Percentiles rank a stretch among this genome's conserved stretches.
These are phyloP conservation scores for Perca fluviatilis DNA, from an alignment of 2,113 vertebrate genomes.

Conservation along the genomic window DNA sequence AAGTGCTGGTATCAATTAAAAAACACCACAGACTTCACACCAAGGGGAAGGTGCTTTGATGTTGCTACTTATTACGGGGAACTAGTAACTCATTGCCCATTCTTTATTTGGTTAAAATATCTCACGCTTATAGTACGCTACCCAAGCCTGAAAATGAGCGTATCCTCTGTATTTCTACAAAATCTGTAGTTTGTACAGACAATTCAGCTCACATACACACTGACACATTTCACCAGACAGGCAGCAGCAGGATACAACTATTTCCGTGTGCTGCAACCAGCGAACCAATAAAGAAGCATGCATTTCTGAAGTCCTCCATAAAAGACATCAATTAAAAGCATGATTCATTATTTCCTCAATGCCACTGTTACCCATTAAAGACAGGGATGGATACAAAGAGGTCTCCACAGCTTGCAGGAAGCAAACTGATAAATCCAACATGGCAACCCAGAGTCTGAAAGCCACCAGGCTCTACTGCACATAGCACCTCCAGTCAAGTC, in stretches of 20 bases:
- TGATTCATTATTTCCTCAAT: slow-evolving; percentile 83
- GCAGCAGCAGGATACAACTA: slow-evolving; percentile 50
- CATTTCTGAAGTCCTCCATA: slow-evolving; percentile 72
- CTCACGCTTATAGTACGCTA: neutral
- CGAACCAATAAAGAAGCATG: slow-evolving; percentile 68
- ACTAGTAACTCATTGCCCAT: slow-evolving; percentile 19
- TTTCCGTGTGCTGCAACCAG: slow-evolving; percentile 48
- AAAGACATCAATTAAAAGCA: slow-evolving; percentile 80
- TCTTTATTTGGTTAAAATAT: slow-evolving; percentile 42
- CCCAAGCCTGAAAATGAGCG: slow-evolving; percentile 29
- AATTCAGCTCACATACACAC: neutral
- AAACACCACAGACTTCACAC: slow-evolving; percentile 76
- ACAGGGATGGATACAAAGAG: slow-evolving; percentile 60
- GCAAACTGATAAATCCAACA: slow-evolving; percentile 72
- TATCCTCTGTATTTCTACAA: neutral
- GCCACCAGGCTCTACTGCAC: slow-evolving; percentile 29
- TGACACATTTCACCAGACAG: slow-evolving; percentile 30
- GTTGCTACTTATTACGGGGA: slow-evolving; percentile 45
- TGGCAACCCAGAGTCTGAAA: slow-evolving; percentile 47
- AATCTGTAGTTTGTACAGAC: slow-evolving; percentile 4
- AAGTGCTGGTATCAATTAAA: slow-evolving; percentile 78
- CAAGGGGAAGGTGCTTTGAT: slow-evolving; percentile 66
- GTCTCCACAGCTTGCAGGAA: slow-evolving; percentile 60
- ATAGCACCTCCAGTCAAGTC: slow-evolving; percentile 16
- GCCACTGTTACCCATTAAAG: slow-evolving; percentile 76